Evolutionary conservation across 2,113 vertebrate genomes (phyloP).

Genomic region (Chrysochloris asiatica): DNA sequence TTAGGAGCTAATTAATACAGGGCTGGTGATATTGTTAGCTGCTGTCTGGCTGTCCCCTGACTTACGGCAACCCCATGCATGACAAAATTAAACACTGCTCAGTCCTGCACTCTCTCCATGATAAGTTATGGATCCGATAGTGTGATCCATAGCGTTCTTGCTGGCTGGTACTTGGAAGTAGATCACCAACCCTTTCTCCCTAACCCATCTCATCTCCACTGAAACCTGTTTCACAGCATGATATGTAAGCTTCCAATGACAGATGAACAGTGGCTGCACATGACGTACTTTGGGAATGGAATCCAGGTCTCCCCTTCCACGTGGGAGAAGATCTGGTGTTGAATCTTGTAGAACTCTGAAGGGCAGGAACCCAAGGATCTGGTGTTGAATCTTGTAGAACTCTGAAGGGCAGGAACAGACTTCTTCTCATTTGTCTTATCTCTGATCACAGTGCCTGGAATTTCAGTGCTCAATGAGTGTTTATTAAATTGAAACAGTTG

Average conservation of each 20-base stretch:
- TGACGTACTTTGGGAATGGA: neutral
- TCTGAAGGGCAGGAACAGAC: neutral
- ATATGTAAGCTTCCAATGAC: neutral
- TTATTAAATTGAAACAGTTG: slow-evolving; percentile 46
- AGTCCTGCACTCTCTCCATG: neutral
- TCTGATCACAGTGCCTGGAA: neutral
- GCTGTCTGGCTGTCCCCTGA: neutral
- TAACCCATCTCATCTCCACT: neutral
- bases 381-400: neutral
- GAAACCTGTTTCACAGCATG: neutral
- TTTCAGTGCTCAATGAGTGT: neutral
- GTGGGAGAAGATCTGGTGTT: neutral
- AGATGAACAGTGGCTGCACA: neutral
- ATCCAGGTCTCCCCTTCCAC: neutral
- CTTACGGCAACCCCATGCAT: neutral
- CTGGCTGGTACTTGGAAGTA: neutral
- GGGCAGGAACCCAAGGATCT: neutral
- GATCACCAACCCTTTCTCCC: neutral
- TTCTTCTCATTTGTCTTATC: neutral
- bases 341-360: neutral
- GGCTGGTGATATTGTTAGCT: neutral
- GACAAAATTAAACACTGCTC: neutral
- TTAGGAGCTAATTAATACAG: neutral
- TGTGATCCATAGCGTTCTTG: neutral
- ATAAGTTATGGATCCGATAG: neutral